Conservation (phyloP, 2,888 invertebrate species). For the Orgyia antiqua region DNA sequence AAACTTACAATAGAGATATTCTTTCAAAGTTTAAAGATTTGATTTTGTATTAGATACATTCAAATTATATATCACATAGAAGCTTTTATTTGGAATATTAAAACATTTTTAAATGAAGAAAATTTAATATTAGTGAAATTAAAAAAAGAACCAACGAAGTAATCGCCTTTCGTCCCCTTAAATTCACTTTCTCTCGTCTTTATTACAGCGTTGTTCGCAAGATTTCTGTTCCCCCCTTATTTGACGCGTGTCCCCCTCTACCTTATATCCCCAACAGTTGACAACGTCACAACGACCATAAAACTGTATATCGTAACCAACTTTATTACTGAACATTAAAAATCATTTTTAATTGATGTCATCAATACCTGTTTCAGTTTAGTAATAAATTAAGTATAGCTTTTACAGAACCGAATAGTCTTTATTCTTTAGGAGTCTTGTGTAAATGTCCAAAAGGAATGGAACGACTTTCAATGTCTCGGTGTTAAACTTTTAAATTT, state of each 20-base stretch:
- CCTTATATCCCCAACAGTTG: constrained; percentile 47
- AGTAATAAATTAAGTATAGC: constrained; percentile 25
- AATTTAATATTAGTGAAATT: constrained; percentile 71
- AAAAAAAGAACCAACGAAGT: constrained; percentile 69
- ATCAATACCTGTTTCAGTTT: constrained; percentile 12
- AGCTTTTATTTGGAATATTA: constrained; percentile 21
- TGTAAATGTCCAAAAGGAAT: constrained; percentile 64
- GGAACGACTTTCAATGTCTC: constrained; percentile 59
- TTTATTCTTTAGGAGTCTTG: constrained; percentile 62
- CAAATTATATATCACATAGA: no score
- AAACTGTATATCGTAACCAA: constrained; percentile 43
- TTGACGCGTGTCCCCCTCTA: constrained; percentile 67
- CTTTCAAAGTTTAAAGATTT: no score
- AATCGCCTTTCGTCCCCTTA: constrained; percentile 78
- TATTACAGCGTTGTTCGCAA: constrained; percentile 79
- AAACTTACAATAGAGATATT: no score
- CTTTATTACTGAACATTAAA: constrained; percentile 54
- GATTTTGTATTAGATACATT: no score
- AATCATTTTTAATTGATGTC: constrained; percentile 55
- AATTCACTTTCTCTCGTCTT: constrained; percentile 82
- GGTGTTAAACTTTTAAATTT: constrained; percentile 61
- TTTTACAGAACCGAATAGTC: constrained; percentile 60
- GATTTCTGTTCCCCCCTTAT: constrained; percentile 74
- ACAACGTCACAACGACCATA: constrained; percentile 59
- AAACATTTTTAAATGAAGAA: constrained; percentile 27